Base-by-base conservation (phyloP, 2,797 vertebrate genomes). In the Ibycter americanus region DNA sequence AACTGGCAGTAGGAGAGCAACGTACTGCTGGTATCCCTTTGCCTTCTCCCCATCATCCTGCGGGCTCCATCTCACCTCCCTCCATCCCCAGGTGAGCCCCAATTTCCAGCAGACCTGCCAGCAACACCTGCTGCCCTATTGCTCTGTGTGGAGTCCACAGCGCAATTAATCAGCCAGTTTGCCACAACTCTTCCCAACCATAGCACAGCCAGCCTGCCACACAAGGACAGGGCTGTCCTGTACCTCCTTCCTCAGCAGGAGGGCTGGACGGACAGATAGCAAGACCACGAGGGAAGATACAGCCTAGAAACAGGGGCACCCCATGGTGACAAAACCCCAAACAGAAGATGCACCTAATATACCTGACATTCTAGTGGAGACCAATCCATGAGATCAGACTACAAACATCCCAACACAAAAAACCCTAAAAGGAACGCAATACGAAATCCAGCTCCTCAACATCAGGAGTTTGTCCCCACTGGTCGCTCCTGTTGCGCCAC, bases 231-330 rank as follows among this genome's bases (percentile, higher is more conserved):
- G 32, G 20, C 83, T 83, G 56, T 46, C 47, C 55, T 22, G 4
- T 4, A 15, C 21, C 59, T 46, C 46, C 36, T 17, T 40, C n/a
- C 59, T 42, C 34, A 51, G 73, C 40, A 16, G 55, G 15, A 54
- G 21, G 16, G 52, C 38, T 63, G 44, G 17, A 49, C 20, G 51
- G 10, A 27, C 58, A 51, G 13, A 5, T 3, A 32, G 18, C 11
- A 29, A 25, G 29, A 32, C 36, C 34, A 22, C 0, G 0, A 66
- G 13, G 17, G 18, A 62, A 40, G 23, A 38, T 5, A 15, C 8
- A 55, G 13, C 32, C 36, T 47, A 54, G 11, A 76, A 51, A 27
- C 2, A 1, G 12, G 12, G 55, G 8, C 11, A 40, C 2, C 22
- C 34, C 23, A 7, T 2, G 6, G 4, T 3, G 3, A 47, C 38